Base-by-base conservation (phyloP, 1,140 invertebrate genomes). In the Heliconius eleuchia region DNA sequence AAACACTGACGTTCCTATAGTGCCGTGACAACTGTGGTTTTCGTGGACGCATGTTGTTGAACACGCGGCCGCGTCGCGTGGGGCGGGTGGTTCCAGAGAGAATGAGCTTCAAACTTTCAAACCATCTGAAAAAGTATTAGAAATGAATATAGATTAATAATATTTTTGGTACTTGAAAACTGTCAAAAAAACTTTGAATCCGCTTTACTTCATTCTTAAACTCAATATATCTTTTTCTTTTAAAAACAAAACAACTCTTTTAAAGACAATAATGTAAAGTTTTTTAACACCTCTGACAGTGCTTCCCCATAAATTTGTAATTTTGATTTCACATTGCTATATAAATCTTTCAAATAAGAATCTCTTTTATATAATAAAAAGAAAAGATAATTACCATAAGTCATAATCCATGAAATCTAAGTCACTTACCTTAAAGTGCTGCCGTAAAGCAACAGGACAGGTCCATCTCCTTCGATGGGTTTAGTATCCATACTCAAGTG, bases 51-150 rank as follows among this genome's bases (percentile, higher is more conserved):
- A 97, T 96, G 89, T 98, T 98, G 57, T 96, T 96, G 92, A 99
- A 99, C 3, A 99, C 95, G 0, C 96, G 95, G 0, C 99, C 99
- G 83, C 99, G 96, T 39, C 98, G 96, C 0, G 99, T 99, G 9
- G 99, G 99, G 71, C 99, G 96, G 6, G 99, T 99, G 0, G 99
- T 98, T 1, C 98, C 98, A 0, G 98, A 98, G n/a, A 99, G 91
- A 79, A 99, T 99, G 77, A 99, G 96, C 95, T 99, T 99, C 4
- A 99, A 95, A 90, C 98, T 99, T 90, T 99, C 98, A 90, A 99
- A 98, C 98, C 98, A 99, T 77, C 98, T 96, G 77, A 8, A 74
- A 78, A 72, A 46, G 57, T 60, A 27, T 27, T 60, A 13, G 9
- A 60, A 23, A 60, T 16, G 4, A 2, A 30, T 9, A 27, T 13